phyloP scores from a whole-genome alignment of 2,113 vertebrate species.

The Cervus canadensis region DNA sequence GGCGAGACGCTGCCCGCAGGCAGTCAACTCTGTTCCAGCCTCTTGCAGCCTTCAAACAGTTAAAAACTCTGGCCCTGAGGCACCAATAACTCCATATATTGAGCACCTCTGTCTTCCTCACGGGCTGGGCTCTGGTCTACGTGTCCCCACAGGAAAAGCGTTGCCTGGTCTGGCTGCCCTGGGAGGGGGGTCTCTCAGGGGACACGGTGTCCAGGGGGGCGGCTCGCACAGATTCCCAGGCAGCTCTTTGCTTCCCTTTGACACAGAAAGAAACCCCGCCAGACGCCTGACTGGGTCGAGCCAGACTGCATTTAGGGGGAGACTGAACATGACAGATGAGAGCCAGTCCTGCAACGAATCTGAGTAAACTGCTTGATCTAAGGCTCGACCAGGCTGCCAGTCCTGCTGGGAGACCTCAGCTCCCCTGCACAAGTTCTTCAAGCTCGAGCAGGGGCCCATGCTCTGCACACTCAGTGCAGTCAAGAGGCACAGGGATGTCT shows the following conservation, averaged over 20 bases:
- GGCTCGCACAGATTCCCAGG: not conserved
- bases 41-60: not conserved
- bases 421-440: not conserved
- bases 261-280: not conserved
- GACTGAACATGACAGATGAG: fast-evolving
- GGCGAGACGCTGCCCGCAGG: fast-evolving
- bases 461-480: fast-evolving
- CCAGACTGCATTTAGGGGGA: fast-evolving
- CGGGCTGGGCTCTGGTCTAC: not conserved
- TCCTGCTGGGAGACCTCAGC: not conserved
- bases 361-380: not conserved
- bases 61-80: not conserved
- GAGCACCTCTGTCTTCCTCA: not conserved
- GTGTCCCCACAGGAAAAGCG: not conserved
- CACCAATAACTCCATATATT: not conserved
- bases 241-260: not conserved
- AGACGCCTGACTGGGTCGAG: fast-evolving
- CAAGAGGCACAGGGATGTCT: fast-evolving
- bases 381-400: not conserved
- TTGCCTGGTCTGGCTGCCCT: fast-evolving
- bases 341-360: fast-evolving
- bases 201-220: fast-evolving
- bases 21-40: not conserved
- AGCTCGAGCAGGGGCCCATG: not conserved
- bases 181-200: not conserved